A percentile compares a stretch with the other conserved stretches of the same genome.
These are phyloP conservation scores for Propithecus deckenii DNA, from an alignment of 2,797 vertebrate genomes.

Conservation along the genomic window DNA sequence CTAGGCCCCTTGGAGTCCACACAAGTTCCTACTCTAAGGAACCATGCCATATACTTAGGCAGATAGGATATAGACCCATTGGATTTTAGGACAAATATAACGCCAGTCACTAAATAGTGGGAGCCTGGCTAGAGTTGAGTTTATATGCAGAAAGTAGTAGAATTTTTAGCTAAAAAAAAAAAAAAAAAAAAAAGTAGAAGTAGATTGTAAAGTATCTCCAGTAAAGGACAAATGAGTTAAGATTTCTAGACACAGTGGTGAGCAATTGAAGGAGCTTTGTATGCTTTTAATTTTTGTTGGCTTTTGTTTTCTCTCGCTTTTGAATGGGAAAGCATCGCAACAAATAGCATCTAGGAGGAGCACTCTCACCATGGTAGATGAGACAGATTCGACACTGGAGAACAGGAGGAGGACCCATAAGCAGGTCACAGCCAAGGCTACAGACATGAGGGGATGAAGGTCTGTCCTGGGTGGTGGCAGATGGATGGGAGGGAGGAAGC, in stretches of 20 bases:
- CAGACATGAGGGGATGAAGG: neutral
- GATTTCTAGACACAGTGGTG: neutral
- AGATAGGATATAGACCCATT: neutral
- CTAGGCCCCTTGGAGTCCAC: neutral
- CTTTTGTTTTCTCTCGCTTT: constrained; percentile 33
- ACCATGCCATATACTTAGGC: neutral
- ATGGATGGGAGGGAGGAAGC: neutral
- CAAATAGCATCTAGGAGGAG: neutral
- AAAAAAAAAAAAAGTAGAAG: neutral
- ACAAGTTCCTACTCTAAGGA: neutral
- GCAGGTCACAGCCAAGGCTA: neutral
- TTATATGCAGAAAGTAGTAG: neutral
- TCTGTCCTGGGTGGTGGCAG: neutral
- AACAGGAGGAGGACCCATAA: neutral
- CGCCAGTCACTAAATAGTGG: neutral
- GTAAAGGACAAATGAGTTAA: neutral
- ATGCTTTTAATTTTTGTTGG: neutral
- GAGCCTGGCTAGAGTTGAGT: neutral
- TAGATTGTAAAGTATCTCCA: neutral
- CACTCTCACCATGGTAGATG: neutral
- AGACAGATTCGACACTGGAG: neutral
- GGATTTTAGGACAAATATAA: neutral
- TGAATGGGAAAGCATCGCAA: neutral
- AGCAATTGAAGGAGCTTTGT: neutral
- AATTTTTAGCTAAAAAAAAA: neutral